Base-by-base conservation (phyloP, 2,113 vertebrate genomes). In the Falcunculus frontatus region DNA sequence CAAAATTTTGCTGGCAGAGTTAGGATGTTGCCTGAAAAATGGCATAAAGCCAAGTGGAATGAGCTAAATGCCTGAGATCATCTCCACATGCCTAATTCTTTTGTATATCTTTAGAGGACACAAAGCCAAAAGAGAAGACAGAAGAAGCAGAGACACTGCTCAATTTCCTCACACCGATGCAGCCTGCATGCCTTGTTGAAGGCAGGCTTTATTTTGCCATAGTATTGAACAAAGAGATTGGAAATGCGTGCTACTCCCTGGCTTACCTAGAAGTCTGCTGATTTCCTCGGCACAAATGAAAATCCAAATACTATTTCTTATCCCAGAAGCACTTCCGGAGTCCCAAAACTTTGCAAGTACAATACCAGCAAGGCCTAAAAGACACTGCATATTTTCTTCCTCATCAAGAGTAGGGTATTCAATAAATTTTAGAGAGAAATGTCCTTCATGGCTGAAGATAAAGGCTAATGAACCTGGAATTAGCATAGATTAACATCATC, bases 381-480 rank as follows among this genome's bases (percentile, higher is more conserved):
- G n/a, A 73, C 15, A 18, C 12, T 77, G 10, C 15, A 5, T 39
- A 53, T 70, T 76, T 55, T 21, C 35, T 93, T 87, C 41, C 32
- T 91, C 20, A 10, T 87, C 65, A 81, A 72, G 42, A 60, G 65
- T 16, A 79, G 12, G 8, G 6, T 62, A 57, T 73, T 91, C 42
- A 70, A 65, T 67, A 37, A 14, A 44, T 56, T 90, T 89, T 44
- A 73, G 79, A 64, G 17, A 63, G 30, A 37, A 39, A 57, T 49
- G 60, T 84, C 92, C 94, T 94, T 94, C 84, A 96, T 68, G 75
- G 69, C 82, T 82, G 68, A 84, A 97, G 49, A 89, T 73, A 79
- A 89, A 93, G 62, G 63, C 84, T 94, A 95, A 92, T 84, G 80
- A 87, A 72, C 13, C 60, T 92, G 42, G 60, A 95, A 96, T 96